Percentiles rank a stretch among this genome's conserved stretches.
These are phyloP conservation scores for Neopipo cinnamomea DNA, from an alignment of 2,113 vertebrate genomes.

Conservation along the genomic window DNA sequence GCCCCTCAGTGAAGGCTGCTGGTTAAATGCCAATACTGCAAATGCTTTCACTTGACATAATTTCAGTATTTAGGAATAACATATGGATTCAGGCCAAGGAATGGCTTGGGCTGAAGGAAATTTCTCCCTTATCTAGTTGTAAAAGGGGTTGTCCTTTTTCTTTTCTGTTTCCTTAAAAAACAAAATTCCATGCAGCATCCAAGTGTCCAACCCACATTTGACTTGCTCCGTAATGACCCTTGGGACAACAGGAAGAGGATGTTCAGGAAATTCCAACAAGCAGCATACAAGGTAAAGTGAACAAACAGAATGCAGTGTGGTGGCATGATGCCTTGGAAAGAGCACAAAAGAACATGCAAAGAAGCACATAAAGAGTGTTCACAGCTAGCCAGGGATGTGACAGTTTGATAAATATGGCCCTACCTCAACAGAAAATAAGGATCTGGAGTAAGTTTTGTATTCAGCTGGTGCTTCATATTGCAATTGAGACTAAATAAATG, in stretches of 20 bases:
- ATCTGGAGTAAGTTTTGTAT: not conserved
- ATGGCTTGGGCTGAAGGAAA: not conserved
- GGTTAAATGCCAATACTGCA: not conserved
- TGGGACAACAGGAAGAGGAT: conserved; percentile 75
- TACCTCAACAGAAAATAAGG: not conserved
- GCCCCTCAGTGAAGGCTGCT: not conserved
- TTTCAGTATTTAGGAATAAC: not conserved
- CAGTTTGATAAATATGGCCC: not conserved
- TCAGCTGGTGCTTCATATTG: not conserved
- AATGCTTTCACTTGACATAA: not conserved
- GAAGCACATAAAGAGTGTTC: not conserved
- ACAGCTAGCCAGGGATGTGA: not conserved
- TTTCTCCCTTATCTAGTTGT: not conserved
- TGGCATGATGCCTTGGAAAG: not conserved
- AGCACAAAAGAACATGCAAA: not conserved
- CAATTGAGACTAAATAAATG: not conserved
- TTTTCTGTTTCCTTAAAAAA: not conserved
- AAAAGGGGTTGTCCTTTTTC: not conserved
- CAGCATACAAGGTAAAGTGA: conserved; percentile 82
- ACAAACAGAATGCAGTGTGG: not conserved
- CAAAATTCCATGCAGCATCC: not conserved
- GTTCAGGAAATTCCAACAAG: conserved; percentile 83
- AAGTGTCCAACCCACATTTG: conserved; percentile 74
- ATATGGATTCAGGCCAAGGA: not conserved
- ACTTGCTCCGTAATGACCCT: conserved; percentile 71